Conservation (phyloP, 2,113 vertebrate species). For the Macaca mulatta region DNA sequence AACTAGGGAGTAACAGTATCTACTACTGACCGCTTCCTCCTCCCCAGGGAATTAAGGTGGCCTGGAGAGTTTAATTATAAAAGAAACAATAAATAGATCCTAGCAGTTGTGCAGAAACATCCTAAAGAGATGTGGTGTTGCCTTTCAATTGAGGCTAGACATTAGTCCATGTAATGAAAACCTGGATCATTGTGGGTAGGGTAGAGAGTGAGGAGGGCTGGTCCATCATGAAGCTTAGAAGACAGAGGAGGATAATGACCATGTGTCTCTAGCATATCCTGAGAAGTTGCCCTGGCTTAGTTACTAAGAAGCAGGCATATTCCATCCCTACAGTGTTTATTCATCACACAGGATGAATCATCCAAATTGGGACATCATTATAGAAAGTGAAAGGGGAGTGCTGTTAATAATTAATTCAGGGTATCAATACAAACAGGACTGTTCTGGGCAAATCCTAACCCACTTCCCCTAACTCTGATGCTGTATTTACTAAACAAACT, state of each 20-base stretch:
- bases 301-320: neutral
- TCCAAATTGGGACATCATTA: neutral
- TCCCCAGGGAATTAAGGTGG: neutral
- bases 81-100: neutral
- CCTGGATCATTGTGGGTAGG: neutral
- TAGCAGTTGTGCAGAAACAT: neutral
- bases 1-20: neutral
- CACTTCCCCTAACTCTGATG: neutral
- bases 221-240: neutral
- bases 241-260: neutral
- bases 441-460: neutral
- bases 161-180: neutral
- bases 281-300: neutral
- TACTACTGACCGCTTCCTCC: neutral
- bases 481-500: neutral
- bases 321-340: neutral
- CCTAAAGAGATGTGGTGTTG: neutral
- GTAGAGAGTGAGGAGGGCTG: neutral
- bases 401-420: neutral
- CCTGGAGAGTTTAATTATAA: neutral
- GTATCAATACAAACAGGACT: neutral
- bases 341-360: neutral
- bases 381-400: neutral
- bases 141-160: neutral
- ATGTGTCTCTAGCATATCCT: neutral